Conservation (phyloP, 2,888 invertebrate genomes). For the Rotaria macrura region DNA sequence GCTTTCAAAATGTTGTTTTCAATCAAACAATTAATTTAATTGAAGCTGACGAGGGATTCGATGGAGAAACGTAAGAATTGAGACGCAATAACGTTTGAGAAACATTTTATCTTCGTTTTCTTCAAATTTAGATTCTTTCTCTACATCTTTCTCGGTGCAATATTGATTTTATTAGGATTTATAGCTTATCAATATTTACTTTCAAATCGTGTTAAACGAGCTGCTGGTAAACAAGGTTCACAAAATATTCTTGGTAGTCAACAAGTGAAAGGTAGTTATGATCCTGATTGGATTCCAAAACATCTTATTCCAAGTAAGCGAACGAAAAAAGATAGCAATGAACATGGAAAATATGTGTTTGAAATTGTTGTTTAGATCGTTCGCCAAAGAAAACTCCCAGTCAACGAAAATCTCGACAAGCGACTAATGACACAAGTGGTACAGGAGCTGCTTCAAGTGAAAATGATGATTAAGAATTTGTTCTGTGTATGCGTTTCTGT, state of each 20-base stretch:
- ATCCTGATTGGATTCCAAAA: slow-evolving; percentile 94
- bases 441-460: not conserved
- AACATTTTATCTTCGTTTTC: too few species aligned
- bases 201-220: not conserved
- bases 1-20: slow-evolving; percentile 46
- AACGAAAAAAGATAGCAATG: slow-evolving; percentile 32
- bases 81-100: not conserved
- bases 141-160: slow-evolving; percentile 82
- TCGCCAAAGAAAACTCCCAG: slow-evolving; percentile 26
- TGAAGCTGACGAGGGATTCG: slow-evolving; percentile 88
- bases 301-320: slow-evolving; percentile 51
- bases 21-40: slow-evolving; percentile 91
- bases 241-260: not conserved
- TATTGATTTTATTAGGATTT: slow-evolving; percentile 72
- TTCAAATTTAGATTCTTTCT: slow-evolving; percentile 65
- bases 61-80: slow-evolving; percentile 69
- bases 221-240: slow-evolving; percentile 53
- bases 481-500: not conserved
- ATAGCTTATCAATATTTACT: slow-evolving; percentile 64
- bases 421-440: not conserved
- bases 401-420: slow-evolving; percentile 20
- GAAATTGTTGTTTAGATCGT: not conserved
- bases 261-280: slow-evolving; percentile 67
- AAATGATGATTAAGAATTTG: not conserved
- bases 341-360: too few species aligned